Evolutionary conservation across 1,140 invertebrate species (phyloP), one percentile per base, ranked within the genome.

Genomic region (Lycorma delicatula): DNA sequence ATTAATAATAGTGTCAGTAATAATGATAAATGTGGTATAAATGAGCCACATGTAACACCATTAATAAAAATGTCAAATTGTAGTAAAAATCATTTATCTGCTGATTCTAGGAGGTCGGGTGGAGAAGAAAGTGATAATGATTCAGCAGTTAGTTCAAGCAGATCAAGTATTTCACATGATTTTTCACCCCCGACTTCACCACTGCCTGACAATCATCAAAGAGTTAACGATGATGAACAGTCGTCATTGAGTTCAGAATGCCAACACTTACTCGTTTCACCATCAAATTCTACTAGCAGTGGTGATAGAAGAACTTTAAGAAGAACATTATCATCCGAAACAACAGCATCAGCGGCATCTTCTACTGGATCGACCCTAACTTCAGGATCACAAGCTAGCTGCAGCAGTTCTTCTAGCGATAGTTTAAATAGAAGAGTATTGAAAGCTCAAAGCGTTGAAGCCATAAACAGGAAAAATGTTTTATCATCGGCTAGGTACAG

Each of bases 391-490:
- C 82, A 84, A 70, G 80, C 82, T 23, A 71, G 36, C 61, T 81
- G 79, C 67, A 80, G 79, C 63, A 81, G 79, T 70, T 27, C 79
- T 22, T 54, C 77, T 69, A 75, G 74, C 61, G 77, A 75, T 49
- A 76, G 75, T 55, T 72, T 74, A 44, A 63, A 62, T 50, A 67
- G 65, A 62, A 75, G 84, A 62, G 79, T 91, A 54, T 74, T 89
- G 22, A 91, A 89, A 70, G 77, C 84, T 1, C 79, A 86, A 59
- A 86, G 81, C 69, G 83, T 89, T 31, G 85, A 89, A 70, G 86
- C 86, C 3, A 85, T 89, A 36, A 91, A 91, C 69, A 77, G 89
- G 18, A 87, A 89, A 68, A 92, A 91, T 70, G 89, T 93, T 51
- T 72, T 93, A 25, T 85, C 87, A n/a, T 90, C 86, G 44, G 87